phyloP scores from a whole-genome alignment of 2,797 vertebrate species.

The Sandelia bainsii region DNA sequence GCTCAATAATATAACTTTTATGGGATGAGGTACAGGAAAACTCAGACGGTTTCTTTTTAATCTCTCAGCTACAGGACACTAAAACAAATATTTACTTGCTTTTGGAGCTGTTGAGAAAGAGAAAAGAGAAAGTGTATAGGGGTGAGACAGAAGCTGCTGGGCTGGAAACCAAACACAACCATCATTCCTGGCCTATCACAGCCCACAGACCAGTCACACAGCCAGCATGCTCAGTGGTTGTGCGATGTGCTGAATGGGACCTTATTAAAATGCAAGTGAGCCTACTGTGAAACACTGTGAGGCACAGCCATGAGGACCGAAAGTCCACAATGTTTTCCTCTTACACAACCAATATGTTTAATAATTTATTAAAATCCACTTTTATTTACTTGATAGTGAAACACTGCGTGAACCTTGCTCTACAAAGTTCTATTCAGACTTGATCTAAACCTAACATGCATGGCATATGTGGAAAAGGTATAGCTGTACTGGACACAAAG shows the following conservation, averaged over 20 bases:
- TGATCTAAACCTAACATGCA: background rate
- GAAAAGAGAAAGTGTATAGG: slow-evolving; percentile 30
- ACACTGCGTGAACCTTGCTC: background rate
- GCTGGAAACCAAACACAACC: slow-evolving; percentile 62
- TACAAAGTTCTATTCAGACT: background rate
- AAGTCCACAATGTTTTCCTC: slow-evolving; percentile 46
- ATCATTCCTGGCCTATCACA: slow-evolving; percentile 37
- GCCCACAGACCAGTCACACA: slow-evolving; percentile 33
- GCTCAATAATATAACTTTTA: background rate
- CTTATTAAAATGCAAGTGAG: slow-evolving; percentile 73
- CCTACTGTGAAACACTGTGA: slow-evolving; percentile 52
- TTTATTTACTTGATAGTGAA: background rate
- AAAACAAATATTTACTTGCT: slow-evolving; percentile 60
- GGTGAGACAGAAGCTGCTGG: slow-evolving; percentile 51
- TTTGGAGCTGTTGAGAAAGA: slow-evolving; percentile 30
- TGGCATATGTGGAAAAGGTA: background rate
- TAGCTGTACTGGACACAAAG: background rate
- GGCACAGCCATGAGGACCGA: slow-evolving; percentile 47
- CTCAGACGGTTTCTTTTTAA: background rate
- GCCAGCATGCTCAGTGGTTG: slow-evolving; percentile 56
- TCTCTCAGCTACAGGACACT: slow-evolving; percentile 32
- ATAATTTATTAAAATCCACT: slow-evolving; percentile 19
- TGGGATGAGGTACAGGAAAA: slow-evolving; percentile 7
- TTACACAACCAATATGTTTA: slow-evolving; percentile 7
- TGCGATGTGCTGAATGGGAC: slow-evolving; percentile 61